phyloP scores from a whole-genome alignment of 2,113 vertebrate genomes.

The Microtus pennsylvanicus region DNA sequence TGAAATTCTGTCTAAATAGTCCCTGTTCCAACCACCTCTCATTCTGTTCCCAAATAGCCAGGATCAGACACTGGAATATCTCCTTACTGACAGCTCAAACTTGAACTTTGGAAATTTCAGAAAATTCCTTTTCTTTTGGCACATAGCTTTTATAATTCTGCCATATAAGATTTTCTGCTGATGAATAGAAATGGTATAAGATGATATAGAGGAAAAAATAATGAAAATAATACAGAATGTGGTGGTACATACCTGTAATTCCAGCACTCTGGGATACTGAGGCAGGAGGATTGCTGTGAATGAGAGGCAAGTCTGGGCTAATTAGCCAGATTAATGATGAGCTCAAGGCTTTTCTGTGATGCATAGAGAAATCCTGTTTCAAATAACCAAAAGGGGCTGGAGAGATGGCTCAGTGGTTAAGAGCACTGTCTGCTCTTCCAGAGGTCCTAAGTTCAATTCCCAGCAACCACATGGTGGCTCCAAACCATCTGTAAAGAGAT shows the following conservation, averaged over 20 bases:
- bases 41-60: constrained; percentile 39
- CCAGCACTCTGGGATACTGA: neutral
- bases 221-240: neutral
- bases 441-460: too few relatives aligned
- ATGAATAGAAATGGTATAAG: neutral
- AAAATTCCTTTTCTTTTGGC: constrained; percentile 53
- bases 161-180: constrained; percentile 14
- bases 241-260: neutral
- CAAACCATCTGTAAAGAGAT: too few relatives aligned
- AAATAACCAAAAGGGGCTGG: neutral
- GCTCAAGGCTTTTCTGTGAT: neutral
- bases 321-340: neutral
- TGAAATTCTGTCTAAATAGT: constrained; percentile 73
- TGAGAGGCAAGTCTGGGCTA: neutral
- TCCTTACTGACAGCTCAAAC: constrained; percentile 63
- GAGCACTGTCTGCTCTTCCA: too few relatives aligned
- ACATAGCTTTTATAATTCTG: constrained; percentile 18
- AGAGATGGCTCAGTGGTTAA: too few relatives aligned
- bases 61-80: constrained; percentile 62
- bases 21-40: constrained; percentile 61
- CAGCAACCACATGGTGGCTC: too few relatives aligned
- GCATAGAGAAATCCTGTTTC: neutral
- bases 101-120: constrained; percentile 71
- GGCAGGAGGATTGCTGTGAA: neutral
- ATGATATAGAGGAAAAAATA: constrained; percentile 25